phyloP scores from a whole-genome alignment of 2,797 vertebrate genomes.

The Poeciliopsis gracilis region DNA sequence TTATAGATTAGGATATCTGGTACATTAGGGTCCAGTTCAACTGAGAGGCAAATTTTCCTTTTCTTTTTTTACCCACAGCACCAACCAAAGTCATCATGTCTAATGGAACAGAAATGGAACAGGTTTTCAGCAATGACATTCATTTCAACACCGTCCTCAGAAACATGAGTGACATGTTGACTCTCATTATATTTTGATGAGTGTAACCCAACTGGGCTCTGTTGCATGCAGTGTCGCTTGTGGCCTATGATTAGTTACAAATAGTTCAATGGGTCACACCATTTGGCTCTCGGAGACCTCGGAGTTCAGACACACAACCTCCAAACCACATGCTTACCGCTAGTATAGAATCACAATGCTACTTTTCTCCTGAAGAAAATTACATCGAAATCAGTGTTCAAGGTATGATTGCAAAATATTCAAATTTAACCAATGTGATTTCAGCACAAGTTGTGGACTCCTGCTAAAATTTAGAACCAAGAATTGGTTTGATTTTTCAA shows the following conservation, averaged over 20 bases:
- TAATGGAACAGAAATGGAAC: slow-evolving; percentile 42
- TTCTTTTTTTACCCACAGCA: slow-evolving; percentile 23
- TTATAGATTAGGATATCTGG: slow-evolving; percentile 59
- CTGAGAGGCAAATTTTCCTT: slow-evolving; percentile 1
- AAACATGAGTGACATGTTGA: slow-evolving; percentile 64
- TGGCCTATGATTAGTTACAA: slow-evolving; percentile 75
- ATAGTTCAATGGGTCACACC: slow-evolving; percentile 71
- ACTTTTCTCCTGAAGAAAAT: not conserved
- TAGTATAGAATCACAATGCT: not conserved
- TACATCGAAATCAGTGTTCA: not conserved
- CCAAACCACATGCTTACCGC: slow-evolving; percentile 25
- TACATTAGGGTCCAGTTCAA: slow-evolving; percentile 28
- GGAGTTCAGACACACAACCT: slow-evolving; percentile 35
- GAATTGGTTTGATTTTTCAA: not conserved
- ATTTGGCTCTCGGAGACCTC: slow-evolving; percentile 52
- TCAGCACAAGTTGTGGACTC: not conserved
- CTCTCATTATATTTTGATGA: slow-evolving; percentile 69
- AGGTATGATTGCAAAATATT: not conserved
- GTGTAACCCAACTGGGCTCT: slow-evolving; percentile 62
- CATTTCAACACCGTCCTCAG: slow-evolving; percentile 48
- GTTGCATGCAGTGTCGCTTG: slow-evolving; percentile 58
- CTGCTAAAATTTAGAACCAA: not conserved
- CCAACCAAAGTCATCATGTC: slow-evolving; percentile 34
- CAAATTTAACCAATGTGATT: not conserved
- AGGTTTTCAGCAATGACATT: slow-evolving; percentile 39